Conservation (phyloP, 2,888 invertebrate species). For the Cataglyphis rosenhaueri region DNA sequence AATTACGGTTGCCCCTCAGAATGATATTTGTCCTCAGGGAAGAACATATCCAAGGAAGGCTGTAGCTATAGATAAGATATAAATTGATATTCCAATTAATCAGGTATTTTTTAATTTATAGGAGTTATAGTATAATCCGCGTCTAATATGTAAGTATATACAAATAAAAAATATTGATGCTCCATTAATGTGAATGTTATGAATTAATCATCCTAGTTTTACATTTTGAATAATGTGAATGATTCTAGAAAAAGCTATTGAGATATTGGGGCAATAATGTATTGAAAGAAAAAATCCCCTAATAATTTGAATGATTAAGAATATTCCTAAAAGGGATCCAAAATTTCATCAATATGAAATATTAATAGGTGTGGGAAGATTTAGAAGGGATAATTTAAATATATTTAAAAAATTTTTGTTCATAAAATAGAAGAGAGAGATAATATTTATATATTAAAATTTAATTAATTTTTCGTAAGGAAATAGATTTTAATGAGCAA, state of each 20-base stretch:
- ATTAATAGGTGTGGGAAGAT: constrained; percentile 88
- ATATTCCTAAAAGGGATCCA: constrained; percentile 89
- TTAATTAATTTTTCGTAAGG: constrained; percentile 51
- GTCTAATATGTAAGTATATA: constrained; percentile 90
- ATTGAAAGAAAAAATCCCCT: constrained; percentile 90
- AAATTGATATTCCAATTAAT: constrained; percentile 89
- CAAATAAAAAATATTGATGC: constrained; percentile 91
- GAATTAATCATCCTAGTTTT: constrained; percentile 90
- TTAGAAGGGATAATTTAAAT: not conserved
- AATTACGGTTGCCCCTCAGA: constrained; percentile 93
- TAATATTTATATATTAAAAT: too few relatives aligned
- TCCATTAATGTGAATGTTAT: constrained; percentile 90
- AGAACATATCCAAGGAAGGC: constrained; percentile 93
- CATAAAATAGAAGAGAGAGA: too few relatives aligned
- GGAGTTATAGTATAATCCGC: constrained; percentile 88
- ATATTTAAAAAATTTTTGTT: too few relatives aligned
- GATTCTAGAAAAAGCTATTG: constrained; percentile 89
- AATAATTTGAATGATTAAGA: constrained; percentile 89
- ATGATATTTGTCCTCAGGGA: constrained; percentile 93
- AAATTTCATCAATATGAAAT: constrained; percentile 90
- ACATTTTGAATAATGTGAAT: constrained; percentile 90
- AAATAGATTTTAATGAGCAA: constrained; percentile 79
- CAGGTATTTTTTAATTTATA: constrained; percentile 90
- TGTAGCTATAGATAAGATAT: constrained; percentile 90
- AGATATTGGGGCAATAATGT: constrained; percentile 89